These are phyloP conservation scores for Protaetia brevitarsis DNA, from an alignment of 1,140 invertebrate genomes.

Conservation along the genomic window DNA sequence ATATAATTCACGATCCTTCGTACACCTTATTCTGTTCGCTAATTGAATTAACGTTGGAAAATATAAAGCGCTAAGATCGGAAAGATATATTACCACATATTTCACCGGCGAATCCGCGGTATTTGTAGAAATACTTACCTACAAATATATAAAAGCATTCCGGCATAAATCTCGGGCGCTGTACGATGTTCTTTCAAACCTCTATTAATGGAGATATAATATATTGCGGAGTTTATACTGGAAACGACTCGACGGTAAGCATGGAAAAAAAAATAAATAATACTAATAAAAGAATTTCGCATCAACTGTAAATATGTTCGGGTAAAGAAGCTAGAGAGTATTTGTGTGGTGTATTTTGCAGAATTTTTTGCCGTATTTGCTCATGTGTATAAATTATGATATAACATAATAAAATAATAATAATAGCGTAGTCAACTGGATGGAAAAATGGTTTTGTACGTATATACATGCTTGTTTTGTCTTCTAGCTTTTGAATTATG, in stretches of 20 bases:
- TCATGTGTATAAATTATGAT: no score
- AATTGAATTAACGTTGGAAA: conserved; percentile 17
- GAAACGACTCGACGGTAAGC: neutral
- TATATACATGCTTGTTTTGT: no score
- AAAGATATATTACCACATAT: conserved; percentile 13
- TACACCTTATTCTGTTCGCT: conserved; percentile 8
- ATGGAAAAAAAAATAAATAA: neutral
- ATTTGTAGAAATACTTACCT: conserved; percentile 18
- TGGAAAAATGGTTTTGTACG: no score
- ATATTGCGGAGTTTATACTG: conserved; percentile 11
- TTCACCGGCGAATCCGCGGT: conserved; percentile 9
- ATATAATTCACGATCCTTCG: neutral
- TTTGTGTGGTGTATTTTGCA: no score
- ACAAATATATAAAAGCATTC: conserved; percentile 17
- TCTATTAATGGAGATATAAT: conserved; percentile 9
- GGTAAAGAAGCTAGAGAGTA: no score
- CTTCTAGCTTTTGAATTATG: no score
- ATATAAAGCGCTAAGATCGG: conserved; percentile 11
- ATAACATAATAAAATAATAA: no score
- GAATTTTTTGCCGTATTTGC: no score
- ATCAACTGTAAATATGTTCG: no score
- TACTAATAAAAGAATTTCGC: conserved; percentile 2
- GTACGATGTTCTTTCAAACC: conserved; percentile 3
- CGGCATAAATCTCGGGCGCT: conserved; percentile 5
- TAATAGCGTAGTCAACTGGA: no score